phyloP scores from a whole-genome alignment of 2,797 vertebrate species.

The Aplochiton taeniatus region DNA sequence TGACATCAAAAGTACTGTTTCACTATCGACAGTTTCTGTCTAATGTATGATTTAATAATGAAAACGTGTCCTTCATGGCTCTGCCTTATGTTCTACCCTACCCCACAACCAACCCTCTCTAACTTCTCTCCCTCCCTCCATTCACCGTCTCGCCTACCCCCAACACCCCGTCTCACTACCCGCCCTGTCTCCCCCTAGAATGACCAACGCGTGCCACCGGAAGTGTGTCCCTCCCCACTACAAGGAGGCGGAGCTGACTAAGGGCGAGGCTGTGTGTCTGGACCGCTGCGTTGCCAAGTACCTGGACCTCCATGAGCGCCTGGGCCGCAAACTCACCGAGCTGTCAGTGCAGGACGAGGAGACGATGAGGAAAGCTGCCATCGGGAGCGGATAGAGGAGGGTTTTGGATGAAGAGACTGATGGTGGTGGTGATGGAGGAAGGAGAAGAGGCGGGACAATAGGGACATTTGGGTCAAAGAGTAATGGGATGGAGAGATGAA shows the following conservation, averaged over 20 bases:
- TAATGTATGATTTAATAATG: too few relatives aligned
- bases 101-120: not conserved
- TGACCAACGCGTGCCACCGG: conserved; percentile 95
- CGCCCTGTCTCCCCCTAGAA: conserved; percentile 67
- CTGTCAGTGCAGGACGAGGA: conserved; percentile 94
- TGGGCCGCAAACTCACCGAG: conserved; percentile 93
- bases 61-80: too few relatives aligned
- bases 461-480: too few relatives aligned
- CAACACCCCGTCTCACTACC: too few relatives aligned
- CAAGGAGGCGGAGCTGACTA: conserved; percentile 92
- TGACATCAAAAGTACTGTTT: too few relatives aligned
- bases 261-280: conserved; percentile 93
- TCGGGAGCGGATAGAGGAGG: conserved; percentile 48
- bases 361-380: conserved; percentile 84
- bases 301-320: conserved; percentile 91
- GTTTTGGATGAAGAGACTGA: not conserved
- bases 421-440: conserved; percentile 5
- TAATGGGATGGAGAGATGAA: too few relatives aligned
- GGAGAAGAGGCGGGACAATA: not conserved
- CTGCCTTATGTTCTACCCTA: too few relatives aligned
- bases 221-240: conserved; percentile 96
- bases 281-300: conserved; percentile 98
- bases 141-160: too few relatives aligned
- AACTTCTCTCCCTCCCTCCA: not conserved
- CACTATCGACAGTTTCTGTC: too few relatives aligned